Evolutionary conservation across 2,113 vertebrate genomes (phyloP).

Genomic region (Taurulus bubalis): DNA sequence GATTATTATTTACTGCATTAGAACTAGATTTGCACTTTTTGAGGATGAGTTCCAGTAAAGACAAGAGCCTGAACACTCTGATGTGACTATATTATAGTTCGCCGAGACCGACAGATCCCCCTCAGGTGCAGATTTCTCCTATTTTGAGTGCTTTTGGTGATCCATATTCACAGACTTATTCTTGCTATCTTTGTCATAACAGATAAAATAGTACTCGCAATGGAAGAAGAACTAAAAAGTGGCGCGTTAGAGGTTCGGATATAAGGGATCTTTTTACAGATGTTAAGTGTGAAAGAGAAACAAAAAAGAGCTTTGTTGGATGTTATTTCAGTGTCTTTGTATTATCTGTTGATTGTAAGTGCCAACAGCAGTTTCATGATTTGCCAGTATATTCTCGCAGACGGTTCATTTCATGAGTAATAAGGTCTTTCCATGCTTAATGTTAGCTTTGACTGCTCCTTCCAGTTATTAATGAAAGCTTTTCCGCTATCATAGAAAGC

Average conservation of each 20-base stretch:
- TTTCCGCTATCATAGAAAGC: conserved; percentile 68
- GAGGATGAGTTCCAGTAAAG: conserved; percentile 70
- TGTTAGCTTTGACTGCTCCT: conserved; percentile 64
- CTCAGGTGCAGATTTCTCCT: conserved; percentile 64
- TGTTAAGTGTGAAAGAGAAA: conserved; percentile 61
- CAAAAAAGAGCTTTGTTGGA: conserved; percentile 46
- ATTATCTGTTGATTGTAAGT: conserved; percentile 72
- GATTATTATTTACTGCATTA: conserved; percentile 74
- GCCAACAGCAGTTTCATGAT: conserved; percentile 68
- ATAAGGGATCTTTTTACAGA: conserved; percentile 65
- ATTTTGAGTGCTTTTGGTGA: conserved; percentile 59
- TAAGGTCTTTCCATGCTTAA: conserved; percentile 56
- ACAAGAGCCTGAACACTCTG: conserved; percentile 65
- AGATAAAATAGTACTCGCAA: conserved; percentile 43
- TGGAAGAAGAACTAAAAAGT: conserved; percentile 6
- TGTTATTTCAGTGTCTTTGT: conserved; percentile 69
- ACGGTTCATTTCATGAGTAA: conserved; percentile 49
- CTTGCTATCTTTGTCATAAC: conserved; percentile 38
- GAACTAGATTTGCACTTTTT: conserved; percentile 82
- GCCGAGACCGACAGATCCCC: conserved; percentile 57
- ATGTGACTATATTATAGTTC: conserved; percentile 55
- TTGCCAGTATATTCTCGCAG: conserved; percentile 57
- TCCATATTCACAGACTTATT: conserved; percentile 43
- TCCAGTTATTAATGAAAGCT: conserved; percentile 72
- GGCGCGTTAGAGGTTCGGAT: conserved; percentile 43